These are phyloP conservation scores for Orius laevigatus DNA, from an alignment of 1,140 invertebrate species.

Conservation along the genomic window DNA sequence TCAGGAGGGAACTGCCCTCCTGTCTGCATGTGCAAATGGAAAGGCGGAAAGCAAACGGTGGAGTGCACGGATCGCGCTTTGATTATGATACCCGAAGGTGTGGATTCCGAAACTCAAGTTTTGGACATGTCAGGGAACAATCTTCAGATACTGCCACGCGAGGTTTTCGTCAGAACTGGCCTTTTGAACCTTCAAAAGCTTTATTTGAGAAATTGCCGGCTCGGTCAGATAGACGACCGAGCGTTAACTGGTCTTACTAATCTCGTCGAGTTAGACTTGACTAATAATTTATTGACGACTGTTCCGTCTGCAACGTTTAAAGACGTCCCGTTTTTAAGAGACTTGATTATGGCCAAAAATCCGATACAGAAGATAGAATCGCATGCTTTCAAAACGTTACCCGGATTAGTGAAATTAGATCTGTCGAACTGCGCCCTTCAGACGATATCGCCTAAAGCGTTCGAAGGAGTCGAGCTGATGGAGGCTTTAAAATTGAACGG, in stretches of 20 bases:
- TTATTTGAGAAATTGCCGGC: constrained; percentile 60
- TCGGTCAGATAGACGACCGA: constrained; percentile 65
- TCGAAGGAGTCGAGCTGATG: constrained; percentile 56
- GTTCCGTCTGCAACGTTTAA: constrained; percentile 63
- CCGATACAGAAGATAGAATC: constrained; percentile 60
- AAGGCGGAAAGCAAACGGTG: constrained; percentile 76
- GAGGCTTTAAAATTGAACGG: constrained; percentile 66
- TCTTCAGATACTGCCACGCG: constrained; percentile 58
- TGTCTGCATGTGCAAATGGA: constrained; percentile 81
- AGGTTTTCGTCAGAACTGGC: constrained; percentile 60
- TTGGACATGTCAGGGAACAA: constrained; percentile 75
- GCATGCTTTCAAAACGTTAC: constrained; percentile 54
- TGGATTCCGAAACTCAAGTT: constrained; percentile 77
- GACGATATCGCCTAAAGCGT: constrained; percentile 56
- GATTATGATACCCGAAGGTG: constrained; percentile 60
- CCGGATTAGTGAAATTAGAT: constrained; percentile 66
- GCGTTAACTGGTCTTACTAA: constrained; percentile 73
- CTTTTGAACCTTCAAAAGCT: constrained; percentile 74
- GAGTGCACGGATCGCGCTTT: constrained; percentile 68
- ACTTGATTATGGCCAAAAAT: constrained; percentile 62
- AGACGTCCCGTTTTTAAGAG: constrained; percentile 60
- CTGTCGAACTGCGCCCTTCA: constrained; percentile 64
- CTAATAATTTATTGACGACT: constrained; percentile 57
- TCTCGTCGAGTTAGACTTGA: constrained; percentile 73
- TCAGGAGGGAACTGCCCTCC: constrained; percentile 42